Percentiles rank a stretch among this genome's conserved stretches.
These are phyloP conservation scores for Drosophila quinaria DNA, from an alignment of 2,888 invertebrate genomes.

Conservation along the genomic window DNA sequence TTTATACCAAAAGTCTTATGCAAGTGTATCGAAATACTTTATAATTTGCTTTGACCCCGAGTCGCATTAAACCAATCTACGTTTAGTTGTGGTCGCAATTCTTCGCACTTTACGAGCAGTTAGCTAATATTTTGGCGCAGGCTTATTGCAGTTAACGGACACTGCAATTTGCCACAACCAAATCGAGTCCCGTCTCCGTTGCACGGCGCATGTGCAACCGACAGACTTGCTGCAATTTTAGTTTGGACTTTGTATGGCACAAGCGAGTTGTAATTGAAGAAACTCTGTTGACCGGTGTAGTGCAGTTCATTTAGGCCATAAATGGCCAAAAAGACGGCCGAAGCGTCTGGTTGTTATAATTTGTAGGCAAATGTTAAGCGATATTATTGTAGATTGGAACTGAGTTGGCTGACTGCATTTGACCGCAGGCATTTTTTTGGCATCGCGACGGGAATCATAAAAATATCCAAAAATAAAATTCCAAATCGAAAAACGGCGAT, in stretches of 20 bases:
- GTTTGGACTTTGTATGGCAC: slow-evolving; percentile 41
- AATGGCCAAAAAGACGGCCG: slow-evolving; percentile 45
- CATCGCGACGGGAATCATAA: slow-evolving; percentile 15
- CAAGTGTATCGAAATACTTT: slow-evolving; percentile 40
- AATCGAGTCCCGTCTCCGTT: slow-evolving; percentile 31
- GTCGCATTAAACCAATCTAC: slow-evolving; percentile 29
- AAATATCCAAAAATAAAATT: slow-evolving; percentile 48
- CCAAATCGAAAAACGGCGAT: slow-evolving; percentile 28
- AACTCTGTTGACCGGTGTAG: slow-evolving; percentile 35
- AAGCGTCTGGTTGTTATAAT: slow-evolving; percentile 49
- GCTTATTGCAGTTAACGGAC: slow-evolving; percentile 53
- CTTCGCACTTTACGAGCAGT: slow-evolving; percentile 68
- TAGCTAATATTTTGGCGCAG: slow-evolving; percentile 53
- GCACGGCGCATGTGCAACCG: slow-evolving; percentile 56
- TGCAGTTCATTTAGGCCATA: slow-evolving; percentile 50
- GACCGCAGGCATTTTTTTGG: slow-evolving; percentile 65
- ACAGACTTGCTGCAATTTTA: slow-evolving; percentile 69
- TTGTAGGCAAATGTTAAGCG: slow-evolving; percentile 35
- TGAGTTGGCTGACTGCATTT: slow-evolving; percentile 11
- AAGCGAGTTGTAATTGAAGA: slow-evolving; percentile 45
- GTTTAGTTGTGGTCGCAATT: slow-evolving; percentile 41
- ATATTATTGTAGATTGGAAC: neutral
- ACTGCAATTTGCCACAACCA: slow-evolving; percentile 64
- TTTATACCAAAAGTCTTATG: slow-evolving; percentile 26
- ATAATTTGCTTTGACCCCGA: slow-evolving; percentile 41